phyloP scores from a whole-genome alignment of 2,888 invertebrate species.

The Epicampocera succincta region DNA sequence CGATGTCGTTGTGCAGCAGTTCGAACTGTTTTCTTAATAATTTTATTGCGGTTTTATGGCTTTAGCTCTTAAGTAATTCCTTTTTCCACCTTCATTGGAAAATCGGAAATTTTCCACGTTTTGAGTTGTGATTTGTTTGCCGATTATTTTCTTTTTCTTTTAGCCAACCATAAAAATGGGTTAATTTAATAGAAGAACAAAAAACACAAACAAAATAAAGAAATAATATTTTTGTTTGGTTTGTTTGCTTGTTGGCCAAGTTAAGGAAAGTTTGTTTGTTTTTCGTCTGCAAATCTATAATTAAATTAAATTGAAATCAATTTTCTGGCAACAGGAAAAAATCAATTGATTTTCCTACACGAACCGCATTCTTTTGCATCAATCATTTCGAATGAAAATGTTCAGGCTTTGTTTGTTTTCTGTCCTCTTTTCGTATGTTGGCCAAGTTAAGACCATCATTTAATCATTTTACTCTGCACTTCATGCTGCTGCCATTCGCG shows the following conservation, averaged over 20 bases:
- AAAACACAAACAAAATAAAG: slow-evolving; percentile 5
- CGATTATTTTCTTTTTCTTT: slow-evolving; percentile 9
- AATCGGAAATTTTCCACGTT: slow-evolving; percentile 22
- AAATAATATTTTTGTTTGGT: too few species aligned
- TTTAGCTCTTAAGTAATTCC: slow-evolving; percentile 15
- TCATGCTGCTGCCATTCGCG: slow-evolving; percentile 4
- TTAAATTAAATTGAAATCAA: slow-evolving; percentile 62
- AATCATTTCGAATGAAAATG: not conserved
- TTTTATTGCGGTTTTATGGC: not conserved
- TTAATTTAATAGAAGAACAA: slow-evolving; percentile 24
- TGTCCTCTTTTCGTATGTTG: slow-evolving; percentile 9
- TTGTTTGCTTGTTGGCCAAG: not conserved
- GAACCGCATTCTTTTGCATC: slow-evolving; percentile 30
- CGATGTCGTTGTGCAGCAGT: not conserved
- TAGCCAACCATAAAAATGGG: slow-evolving; percentile 33
- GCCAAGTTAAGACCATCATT: slow-evolving; percentile 26
- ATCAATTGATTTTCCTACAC: not conserved
- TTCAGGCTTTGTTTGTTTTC: slow-evolving; percentile 26
- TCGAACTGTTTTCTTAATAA: not conserved
- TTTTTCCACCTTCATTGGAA: not conserved
- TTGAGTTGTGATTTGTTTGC: slow-evolving; percentile 25
- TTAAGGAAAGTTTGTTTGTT: slow-evolving; percentile 27
- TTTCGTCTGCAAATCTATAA: slow-evolving; percentile 30
- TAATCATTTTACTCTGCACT: slow-evolving; percentile 46
- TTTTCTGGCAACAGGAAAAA: slow-evolving; percentile 23